These are phyloP conservation scores for Planiliza haematocheilus DNA, from an alignment of 2,113 vertebrate genomes.

Conservation along the genomic window DNA sequence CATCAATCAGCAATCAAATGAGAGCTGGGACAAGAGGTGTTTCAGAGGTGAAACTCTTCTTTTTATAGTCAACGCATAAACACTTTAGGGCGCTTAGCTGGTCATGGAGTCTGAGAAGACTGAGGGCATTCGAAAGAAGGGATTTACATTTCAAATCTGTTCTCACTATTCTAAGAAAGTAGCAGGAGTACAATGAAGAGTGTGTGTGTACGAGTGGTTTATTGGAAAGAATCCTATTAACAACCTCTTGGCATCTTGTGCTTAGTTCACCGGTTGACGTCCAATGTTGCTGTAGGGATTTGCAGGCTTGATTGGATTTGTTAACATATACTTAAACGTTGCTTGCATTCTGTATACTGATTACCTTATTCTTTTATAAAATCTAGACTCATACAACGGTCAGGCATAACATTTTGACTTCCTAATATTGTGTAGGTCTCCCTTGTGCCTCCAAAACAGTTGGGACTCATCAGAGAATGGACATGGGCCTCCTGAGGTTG, in stretches of 20 bases:
- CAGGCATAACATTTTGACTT: no score
- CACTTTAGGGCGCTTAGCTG: neutral
- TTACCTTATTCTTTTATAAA: no score
- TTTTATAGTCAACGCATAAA: conserved; percentile 4
- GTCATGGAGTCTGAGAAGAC: conserved; percentile 21
- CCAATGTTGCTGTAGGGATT: neutral
- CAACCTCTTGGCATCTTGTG: conserved; percentile 26
- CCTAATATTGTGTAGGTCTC: no score
- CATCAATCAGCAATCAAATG: no score
- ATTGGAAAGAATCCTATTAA: conserved; percentile 69
- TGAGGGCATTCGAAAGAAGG: conserved; percentile 16
- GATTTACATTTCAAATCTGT: conserved; percentile 68
- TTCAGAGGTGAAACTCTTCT: neutral
- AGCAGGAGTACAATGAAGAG: conserved; percentile 21
- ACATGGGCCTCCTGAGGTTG: no score
- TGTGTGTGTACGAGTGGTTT: conserved; percentile 28
- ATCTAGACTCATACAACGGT: no score
- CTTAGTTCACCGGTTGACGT: conserved; percentile 33
- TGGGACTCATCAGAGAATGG: no score
- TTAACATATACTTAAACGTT: neutral
- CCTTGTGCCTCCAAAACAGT: no score
- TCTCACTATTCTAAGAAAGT: conserved; percentile 49
- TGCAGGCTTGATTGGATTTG: neutral
- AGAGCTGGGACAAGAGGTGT: no score
- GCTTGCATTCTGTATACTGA: neutral